These are phyloP conservation scores for Pachydiplax longipennis DNA, from an alignment of 2,888 invertebrate genomes.

Conservation along the genomic window DNA sequence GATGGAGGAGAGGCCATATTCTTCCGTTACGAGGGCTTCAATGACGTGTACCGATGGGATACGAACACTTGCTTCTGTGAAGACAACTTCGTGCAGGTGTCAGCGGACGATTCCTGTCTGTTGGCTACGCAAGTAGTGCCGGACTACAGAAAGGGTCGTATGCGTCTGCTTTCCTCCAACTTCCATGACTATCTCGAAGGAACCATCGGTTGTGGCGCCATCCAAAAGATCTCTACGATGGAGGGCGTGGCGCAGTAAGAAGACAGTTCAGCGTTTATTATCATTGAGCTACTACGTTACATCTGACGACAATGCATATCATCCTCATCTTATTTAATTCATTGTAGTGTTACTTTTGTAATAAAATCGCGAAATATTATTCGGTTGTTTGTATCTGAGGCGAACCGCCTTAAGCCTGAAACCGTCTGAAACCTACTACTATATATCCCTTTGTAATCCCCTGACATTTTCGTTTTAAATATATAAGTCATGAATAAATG, in stretches of 20 bases:
- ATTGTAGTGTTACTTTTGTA: background rate
- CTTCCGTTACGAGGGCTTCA: conserved; percentile 60
- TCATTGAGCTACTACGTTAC: background rate
- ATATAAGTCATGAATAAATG: too few relatives aligned
- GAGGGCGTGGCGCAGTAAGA: background rate
- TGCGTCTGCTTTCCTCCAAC: conserved; percentile 73
- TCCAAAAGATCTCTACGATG: background rate
- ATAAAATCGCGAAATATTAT: background rate
- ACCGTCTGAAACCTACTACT: too few relatives aligned
- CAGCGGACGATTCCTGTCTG: conserved; percentile 66
- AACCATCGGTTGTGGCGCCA: conserved; percentile 63
- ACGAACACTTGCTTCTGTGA: conserved; percentile 63
- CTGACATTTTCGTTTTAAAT: too few relatives aligned
- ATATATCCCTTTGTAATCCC: too few relatives aligned
- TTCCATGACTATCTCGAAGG: conserved; percentile 70
- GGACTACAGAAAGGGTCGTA: conserved; percentile 64
- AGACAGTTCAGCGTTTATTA: background rate
- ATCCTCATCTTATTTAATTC: background rate
- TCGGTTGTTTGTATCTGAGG: too few relatives aligned
- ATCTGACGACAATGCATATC: background rate
- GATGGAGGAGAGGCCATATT: conserved; percentile 34
- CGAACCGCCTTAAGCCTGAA: too few relatives aligned
- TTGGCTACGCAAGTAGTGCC: conserved; percentile 69
- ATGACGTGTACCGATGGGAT: conserved; percentile 63
- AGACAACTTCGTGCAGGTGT: conserved; percentile 66